Base-by-base conservation (phyloP, 2,888 invertebrate species). In the Synanthedon formicaeformis region DNA sequence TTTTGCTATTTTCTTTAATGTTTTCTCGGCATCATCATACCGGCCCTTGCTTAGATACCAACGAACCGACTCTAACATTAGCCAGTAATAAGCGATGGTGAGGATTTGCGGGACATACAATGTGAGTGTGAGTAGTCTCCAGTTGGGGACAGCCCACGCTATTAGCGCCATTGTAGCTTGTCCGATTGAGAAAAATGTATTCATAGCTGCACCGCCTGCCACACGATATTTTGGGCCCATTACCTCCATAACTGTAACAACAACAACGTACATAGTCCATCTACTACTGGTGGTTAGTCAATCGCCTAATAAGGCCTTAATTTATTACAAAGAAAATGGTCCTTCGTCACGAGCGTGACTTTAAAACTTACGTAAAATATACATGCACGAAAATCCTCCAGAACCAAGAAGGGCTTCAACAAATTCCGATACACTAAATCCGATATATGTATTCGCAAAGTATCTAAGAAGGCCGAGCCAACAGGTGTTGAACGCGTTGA, bases 31-130 rank as follows among this genome's bases (percentile, higher is more conserved):
- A 58, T 92, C 89, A 12, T 90, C 88, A 54, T 89, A 89, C 53
- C 90, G 88, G 1, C 91, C 91, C 65, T 92, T 92, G 54, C 91
- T 91, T 59, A 94, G 77, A 51, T 93, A 88, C 95, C 95, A 95
- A 53, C 94, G 88, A 1, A 93, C 86, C 3, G 93, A 93, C 73
- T 93, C 93, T 0, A 91, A 90, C 54, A 92, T 77, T 8, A 92
- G 63, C 90, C 92, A 92, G 58, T 90, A 89, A 64, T 92, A 92
- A 4, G 86, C 69, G 40, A 94, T 67, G 41, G 92, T 89, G 0
- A 93, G 64, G 11, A 93, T 71, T 12, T 91, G 90, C 0, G 94
- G 94, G 0, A 89, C 73, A 66, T 94, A 94, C 10, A 93, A 78
- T 2, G 91, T 82, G 16, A 92, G 83, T 4, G 93, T 89, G 2